Evolutionary conservation across 1,140 invertebrate species (phyloP).

Genomic region (Musca vetustissima): DNA sequence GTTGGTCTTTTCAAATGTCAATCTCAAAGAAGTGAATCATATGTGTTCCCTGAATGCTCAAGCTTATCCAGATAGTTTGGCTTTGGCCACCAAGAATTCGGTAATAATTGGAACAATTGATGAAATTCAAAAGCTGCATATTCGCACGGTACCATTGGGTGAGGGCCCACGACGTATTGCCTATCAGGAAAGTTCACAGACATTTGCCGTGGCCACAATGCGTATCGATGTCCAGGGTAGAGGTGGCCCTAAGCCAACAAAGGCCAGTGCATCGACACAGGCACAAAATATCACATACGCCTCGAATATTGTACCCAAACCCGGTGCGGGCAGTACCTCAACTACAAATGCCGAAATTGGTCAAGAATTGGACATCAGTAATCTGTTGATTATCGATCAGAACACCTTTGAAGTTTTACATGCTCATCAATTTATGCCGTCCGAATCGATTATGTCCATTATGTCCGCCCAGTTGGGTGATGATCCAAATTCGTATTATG

Average conservation of each 20-base stretch:
- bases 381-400: conserved; percentile 91
- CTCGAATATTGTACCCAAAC: conserved; percentile 56
- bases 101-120: conserved; percentile 98
- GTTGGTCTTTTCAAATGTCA: conserved; percentile 98
- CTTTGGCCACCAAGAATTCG: conserved; percentile 88
- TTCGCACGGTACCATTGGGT: conserved; percentile 89
- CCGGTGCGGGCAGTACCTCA: conserved; percentile 54
- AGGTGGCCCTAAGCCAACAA: conserved; percentile 65
- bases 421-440: conserved; percentile 85
- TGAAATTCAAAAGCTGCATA: conserved; percentile 98
- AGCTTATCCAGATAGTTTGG: conserved; percentile 92
- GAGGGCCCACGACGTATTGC: conserved; percentile 93
- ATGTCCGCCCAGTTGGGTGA: conserved; percentile 90
- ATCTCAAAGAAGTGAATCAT: conserved; percentile 96
- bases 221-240: conserved; percentile 83
- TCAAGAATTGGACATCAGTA: conserved; percentile 90
- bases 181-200: conserved; percentile 92
- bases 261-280: conserved; percentile 78
- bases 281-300: conserved; percentile 62
- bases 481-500: conserved; percentile 88
- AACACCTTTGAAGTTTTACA: conserved; percentile 95
- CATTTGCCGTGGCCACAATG: conserved; percentile 92
- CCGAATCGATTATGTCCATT: conserved; percentile 86
- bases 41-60: conserved; percentile 97
- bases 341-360: conserved; percentile 64